phyloP scores from a whole-genome alignment of 1,140 invertebrate genomes.

The Chlorops oryzae region DNA sequence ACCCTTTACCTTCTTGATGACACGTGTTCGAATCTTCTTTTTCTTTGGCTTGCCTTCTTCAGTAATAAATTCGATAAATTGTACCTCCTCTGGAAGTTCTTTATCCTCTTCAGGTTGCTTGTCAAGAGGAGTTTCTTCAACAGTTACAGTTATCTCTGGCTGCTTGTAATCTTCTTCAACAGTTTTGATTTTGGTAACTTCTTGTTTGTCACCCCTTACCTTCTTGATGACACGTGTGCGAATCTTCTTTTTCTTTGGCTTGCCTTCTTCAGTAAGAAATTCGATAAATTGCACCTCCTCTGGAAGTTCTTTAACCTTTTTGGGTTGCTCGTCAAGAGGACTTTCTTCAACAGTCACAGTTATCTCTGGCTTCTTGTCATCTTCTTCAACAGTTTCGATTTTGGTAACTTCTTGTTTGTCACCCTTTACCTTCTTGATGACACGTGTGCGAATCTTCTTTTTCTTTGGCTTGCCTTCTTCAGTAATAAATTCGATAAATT shows the following conservation, averaged over 20 bases:
- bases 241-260: constrained; percentile 10
- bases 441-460: constrained; percentile 9
- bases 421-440: constrained; percentile 12
- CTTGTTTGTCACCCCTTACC: constrained; percentile 12
- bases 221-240: constrained; percentile 11
- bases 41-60: constrained; percentile 13
- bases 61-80: constrained; percentile 3
- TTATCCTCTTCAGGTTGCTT: constrained; percentile 5
- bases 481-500: constrained; percentile 1
- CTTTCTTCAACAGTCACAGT: constrained; percentile 10
- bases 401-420: constrained; percentile 11
- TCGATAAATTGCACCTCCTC: constrained; percentile 8
- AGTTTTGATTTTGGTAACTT: constrained; percentile 12
- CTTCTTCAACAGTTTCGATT: constrained; percentile 13
- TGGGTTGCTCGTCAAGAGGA: constrained; percentile 7
- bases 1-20: constrained; percentile 12
- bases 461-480: constrained; percentile 13
- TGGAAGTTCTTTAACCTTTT: constrained; percentile 9
- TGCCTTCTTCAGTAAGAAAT: constrained; percentile 7
- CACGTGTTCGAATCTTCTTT: constrained; percentile 10
- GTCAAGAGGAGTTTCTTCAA: constrained; percentile 7
- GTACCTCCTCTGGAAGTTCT: constrained; percentile 10
- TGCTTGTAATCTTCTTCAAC: constrained; percentile 12
- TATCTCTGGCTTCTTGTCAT: constrained; percentile 10
- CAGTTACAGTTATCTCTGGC: constrained; percentile 9